These are phyloP conservation scores for Trypoxylon attenuatum DNA, from an alignment of 2,888 invertebrate genomes.

Conservation along the genomic window DNA sequence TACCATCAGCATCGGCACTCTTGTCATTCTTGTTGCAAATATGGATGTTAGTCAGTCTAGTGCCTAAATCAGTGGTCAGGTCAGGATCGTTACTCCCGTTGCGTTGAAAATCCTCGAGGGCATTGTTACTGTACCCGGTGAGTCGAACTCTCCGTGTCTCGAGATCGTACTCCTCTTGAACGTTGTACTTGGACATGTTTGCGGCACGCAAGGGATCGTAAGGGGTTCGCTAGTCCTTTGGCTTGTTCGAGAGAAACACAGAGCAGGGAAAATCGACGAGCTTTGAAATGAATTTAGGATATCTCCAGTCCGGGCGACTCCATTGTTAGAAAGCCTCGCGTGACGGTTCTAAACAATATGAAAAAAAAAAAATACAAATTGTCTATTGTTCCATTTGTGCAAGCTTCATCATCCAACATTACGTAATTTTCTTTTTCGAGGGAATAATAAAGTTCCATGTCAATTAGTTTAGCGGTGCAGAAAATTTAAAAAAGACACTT, in stretches of 20 bases:
- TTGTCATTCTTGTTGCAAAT: conserved; percentile 37
- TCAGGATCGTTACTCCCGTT: conserved; percentile 46
- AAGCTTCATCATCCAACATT: too few species aligned
- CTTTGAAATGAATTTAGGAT: background rate
- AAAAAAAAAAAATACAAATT: too few species aligned
- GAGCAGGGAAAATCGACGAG: background rate
- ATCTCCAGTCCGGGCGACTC: conserved; percentile 44
- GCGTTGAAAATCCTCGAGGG: conserved; percentile 52
- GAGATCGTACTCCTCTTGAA: conserved; percentile 61
- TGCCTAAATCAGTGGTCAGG: conserved; percentile 50
- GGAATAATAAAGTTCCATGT: too few species aligned
- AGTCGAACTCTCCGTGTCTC: conserved; percentile 63
- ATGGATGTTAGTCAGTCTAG: conserved; percentile 49
- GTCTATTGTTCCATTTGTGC: too few species aligned
- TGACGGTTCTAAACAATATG: conserved; percentile 33
- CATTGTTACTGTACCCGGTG: conserved; percentile 62
- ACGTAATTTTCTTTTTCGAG: too few species aligned
- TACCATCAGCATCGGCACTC: conserved; percentile 34
- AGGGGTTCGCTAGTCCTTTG: conserved; percentile 3
- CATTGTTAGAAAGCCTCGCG: conserved; percentile 44
- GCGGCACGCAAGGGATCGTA: conserved; percentile 74
- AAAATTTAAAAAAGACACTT: too few species aligned
- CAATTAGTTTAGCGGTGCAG: too few species aligned
- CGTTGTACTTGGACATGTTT: conserved; percentile 75
- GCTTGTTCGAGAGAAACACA: background rate